Percentiles rank a stretch among this genome's conserved stretches.
Conservation (phyloP, 2,113 vertebrate genomes). For the Numenius arquata region DNA sequence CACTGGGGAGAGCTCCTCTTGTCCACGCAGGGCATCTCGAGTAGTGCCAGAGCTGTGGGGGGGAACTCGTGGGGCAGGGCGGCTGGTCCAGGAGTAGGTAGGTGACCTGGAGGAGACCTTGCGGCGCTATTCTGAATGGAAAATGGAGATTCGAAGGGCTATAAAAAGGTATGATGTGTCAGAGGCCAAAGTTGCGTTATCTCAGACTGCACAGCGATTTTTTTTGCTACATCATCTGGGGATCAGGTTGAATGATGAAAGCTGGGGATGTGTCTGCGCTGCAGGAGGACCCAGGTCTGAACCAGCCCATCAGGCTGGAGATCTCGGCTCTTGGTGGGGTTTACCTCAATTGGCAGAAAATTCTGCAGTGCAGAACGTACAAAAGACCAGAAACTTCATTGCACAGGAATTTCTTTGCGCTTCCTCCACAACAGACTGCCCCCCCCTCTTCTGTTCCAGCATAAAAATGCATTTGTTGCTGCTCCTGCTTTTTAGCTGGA, state of each 20-base stretch:
- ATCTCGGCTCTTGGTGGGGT: background rate
- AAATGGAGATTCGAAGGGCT: background rate
- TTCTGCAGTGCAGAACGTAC: background rate
- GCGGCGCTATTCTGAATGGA: background rate
- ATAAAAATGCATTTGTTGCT: background rate
- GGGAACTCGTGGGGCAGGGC: background rate
- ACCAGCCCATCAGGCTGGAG: background rate
- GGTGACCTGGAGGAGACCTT: background rate
- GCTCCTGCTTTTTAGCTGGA: background rate
- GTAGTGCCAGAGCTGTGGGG: background rate
- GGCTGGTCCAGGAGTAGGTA: background rate
- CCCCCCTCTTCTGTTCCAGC: background rate
- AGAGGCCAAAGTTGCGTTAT: background rate
- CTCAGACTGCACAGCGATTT: background rate
- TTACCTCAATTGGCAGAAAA: background rate
- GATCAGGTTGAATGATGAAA: background rate
- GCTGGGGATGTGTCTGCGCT: background rate
- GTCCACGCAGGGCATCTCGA: rapidly evolving
- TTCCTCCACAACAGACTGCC: background rate
- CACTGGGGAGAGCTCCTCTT: background rate
- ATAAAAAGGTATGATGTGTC: background rate
- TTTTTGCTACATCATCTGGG: background rate
- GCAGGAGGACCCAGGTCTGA: background rate
- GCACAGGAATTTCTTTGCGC: background rate
- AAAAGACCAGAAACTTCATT: background rate